Base-by-base conservation (phyloP, 2,888 invertebrate genomes). In the Lasiommata megera region DNA sequence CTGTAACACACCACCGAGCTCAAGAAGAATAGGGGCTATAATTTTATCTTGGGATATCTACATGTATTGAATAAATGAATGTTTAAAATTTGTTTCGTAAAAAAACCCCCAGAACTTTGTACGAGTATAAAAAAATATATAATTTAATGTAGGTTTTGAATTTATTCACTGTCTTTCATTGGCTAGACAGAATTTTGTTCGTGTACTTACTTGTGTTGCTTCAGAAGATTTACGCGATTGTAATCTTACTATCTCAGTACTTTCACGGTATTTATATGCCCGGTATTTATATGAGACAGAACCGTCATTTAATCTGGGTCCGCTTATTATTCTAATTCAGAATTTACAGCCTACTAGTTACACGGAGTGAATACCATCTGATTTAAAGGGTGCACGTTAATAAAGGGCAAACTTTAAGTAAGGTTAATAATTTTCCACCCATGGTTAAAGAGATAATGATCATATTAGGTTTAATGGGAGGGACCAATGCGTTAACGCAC, bases 161-260 rank as follows among this genome's bases (percentile, higher is more conserved):
- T 36, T 36, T 17, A n/a, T 36, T 48, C 36, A 8, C 17, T 36
- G 23, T 12, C 14, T 47, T 6, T 9, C 31, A 31, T 14, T 34
- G 16, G 12, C 8, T 23, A 23, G n/a, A n/a, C n/a, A n/a, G n/a
- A n/a, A n/a, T n/a, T n/a, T n/a, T n/a, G n/a, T n/a, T n/a, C n/a
- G n/a, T n/a, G n/a, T n/a, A n/a, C n/a, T n/a, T n/a, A n/a, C 48
- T n/a, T 34, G 34, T 36, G 43, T 44, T 23, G 50, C 37, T 12
- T 37, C 14, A 50, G 28, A 23, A 51, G 29, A 51, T 50, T 50
- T 23, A 50, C 37, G 29, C 38, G 38, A 51, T 51, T 29, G 51
- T 29, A 29, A 51, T 51, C 51, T 37, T 51, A 28, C 29, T 9
- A 14, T 16, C 11, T 14, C 8, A 6, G 11, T 50, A 50, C 34